Conservation (phyloP, 2,888 invertebrate species). For the Tipula lateralis region DNA sequence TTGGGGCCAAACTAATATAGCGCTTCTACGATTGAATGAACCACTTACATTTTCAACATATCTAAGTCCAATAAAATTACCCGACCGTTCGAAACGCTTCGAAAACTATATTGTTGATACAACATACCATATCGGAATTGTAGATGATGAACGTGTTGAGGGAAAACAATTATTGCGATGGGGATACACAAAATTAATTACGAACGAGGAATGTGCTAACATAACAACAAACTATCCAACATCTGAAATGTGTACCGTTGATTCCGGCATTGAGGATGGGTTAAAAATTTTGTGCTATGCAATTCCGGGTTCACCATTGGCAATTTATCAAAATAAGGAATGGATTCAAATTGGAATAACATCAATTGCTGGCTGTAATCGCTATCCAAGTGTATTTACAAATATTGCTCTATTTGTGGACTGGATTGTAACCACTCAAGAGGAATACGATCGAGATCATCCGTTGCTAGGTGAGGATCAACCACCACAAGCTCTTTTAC, state of each 20-base stretch:
- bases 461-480: not conserved
- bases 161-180: not conserved
- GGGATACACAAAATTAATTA: not conserved
- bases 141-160: not conserved
- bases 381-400: not conserved
- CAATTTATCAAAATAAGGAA: not conserved
- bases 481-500: not conserved
- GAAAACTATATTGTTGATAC: not conserved
- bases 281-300: not conserved
- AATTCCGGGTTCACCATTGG: not conserved
- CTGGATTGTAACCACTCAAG: constrained; percentile 30
- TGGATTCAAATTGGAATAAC: constrained; percentile 12
- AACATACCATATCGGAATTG: not conserved
- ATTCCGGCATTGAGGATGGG: not conserved
- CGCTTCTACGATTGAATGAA: not conserved
- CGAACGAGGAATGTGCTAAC: constrained; percentile 25
- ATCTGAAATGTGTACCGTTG: constrained; percentile 7
- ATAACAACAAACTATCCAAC: not conserved
- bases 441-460: not conserved
- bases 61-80: not conserved
- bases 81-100: not conserved
- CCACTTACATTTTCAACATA: not conserved
- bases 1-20: not conserved
- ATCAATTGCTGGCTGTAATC: not conserved
- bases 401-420: not conserved